These are phyloP conservation scores for Phoxinus dragarum DNA, from an alignment of 2,797 vertebrate genomes.

Conservation along the genomic window DNA sequence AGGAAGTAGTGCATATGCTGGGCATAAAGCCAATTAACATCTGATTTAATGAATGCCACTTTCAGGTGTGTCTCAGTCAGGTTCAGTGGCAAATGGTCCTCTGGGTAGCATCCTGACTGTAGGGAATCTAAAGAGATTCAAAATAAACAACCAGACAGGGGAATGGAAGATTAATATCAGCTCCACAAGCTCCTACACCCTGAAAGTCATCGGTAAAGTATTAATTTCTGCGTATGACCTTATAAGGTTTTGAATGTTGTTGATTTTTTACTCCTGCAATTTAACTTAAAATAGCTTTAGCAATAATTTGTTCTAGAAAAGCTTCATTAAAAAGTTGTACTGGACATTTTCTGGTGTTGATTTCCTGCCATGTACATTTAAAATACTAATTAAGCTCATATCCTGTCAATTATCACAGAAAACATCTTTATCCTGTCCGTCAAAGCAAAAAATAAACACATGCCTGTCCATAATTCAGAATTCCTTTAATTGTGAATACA, in stretches of 20 bases:
- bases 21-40: background rate
- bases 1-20: too few species aligned
- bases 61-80: conserved; percentile 70
- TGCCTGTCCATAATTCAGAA: background rate
- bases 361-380: background rate
- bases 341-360: background rate
- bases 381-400: background rate
- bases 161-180: conserved; percentile 69
- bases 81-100: conserved; percentile 61
- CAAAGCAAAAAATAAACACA: background rate
- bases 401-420: background rate
- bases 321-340: background rate
- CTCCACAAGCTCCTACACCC: conserved; percentile 63
- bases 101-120: conserved; percentile 59
- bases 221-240: background rate
- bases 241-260: background rate
- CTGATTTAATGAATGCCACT: background rate
- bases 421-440: background rate
- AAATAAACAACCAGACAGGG: conserved; percentile 65
- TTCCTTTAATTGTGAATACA: conserved; percentile 42
- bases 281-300: background rate
- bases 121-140: conserved; percentile 71
- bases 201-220: conserved; percentile 72
- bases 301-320: background rate
- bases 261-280: background rate